Percentiles rank a stretch among this genome's conserved stretches.
These are phyloP conservation scores for Anarsia innoxiella DNA, from an alignment of 2,888 invertebrate species.

Conservation along the genomic window DNA sequence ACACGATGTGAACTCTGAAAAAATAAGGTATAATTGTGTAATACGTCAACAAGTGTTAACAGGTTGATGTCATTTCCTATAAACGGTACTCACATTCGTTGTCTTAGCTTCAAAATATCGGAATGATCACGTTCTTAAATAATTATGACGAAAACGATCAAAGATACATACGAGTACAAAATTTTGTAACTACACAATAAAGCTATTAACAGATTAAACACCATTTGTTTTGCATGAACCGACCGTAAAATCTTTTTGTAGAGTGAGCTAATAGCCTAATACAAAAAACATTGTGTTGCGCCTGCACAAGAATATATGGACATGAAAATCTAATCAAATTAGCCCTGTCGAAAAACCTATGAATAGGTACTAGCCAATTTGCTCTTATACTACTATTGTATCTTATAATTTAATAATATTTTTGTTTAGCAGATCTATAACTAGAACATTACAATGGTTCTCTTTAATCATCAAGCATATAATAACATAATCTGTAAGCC, in stretches of 20 bases:
- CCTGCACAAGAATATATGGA: neutral
- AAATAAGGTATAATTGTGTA: neutral
- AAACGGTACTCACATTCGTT: constrained; percentile 26
- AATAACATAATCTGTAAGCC: neutral
- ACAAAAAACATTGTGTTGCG: too few species aligned
- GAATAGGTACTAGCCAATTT: too few species aligned
- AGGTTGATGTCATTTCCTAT: constrained; percentile 48
- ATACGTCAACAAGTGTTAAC: constrained; percentile 31
- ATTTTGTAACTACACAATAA: neutral
- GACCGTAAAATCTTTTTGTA: too few species aligned
- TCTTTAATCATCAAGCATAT: neutral
- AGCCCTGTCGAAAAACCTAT: too few species aligned
- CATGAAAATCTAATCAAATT: neutral
- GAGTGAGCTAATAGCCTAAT: too few species aligned
- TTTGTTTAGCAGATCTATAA: neutral
- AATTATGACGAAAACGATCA: constrained; percentile 3
- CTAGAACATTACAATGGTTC: neutral
- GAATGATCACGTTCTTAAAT: neutral
- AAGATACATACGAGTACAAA: constrained; percentile 1
- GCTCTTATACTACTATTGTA: too few species aligned
- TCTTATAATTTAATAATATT: too few species aligned
- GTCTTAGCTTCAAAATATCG: constrained; percentile 1
- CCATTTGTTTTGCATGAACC: neutral
- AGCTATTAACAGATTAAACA: constrained; percentile 1
- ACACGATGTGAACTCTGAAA: too few species aligned